Conservation (phyloP, 64 coral and sea anemone species). For the Astreopora myriophthalma region DNA sequence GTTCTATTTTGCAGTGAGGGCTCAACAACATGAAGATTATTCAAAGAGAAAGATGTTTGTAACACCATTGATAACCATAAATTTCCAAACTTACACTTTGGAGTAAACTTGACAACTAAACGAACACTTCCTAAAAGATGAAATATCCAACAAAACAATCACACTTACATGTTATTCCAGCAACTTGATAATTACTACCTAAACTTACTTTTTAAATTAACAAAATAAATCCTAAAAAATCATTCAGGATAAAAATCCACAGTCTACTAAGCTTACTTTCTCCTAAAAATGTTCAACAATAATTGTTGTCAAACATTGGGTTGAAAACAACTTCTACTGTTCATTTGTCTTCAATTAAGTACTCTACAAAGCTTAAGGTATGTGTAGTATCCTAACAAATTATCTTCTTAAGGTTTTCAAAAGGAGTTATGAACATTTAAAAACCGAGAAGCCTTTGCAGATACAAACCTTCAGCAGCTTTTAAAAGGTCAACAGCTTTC, state of each 20-base stretch:
- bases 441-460: not conserved
- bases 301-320: too few relatives aligned
- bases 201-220: not conserved
- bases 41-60: too few relatives aligned
- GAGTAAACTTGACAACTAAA: conserved; percentile 96
- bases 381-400: too few relatives aligned
- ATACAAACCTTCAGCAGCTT: conserved; percentile 91
- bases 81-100: conserved; percentile 86
- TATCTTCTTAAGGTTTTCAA: not conserved
- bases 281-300: too few relatives aligned
- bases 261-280: too few relatives aligned
- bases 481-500: conserved; percentile 96
- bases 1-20: not conserved
- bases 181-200: not conserved
- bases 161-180: too few relatives aligned
- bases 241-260: too few relatives aligned
- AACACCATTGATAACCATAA: not conserved
- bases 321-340: too few relatives aligned
- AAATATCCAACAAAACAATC: not conserved
- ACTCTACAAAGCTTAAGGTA: too few relatives aligned
- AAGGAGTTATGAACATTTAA: not conserved
- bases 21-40: not conserved
- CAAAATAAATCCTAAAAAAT: too few relatives aligned
- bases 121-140: conserved; percentile 84
- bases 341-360: too few relatives aligned